These are phyloP conservation scores for Zygaena filipendulae DNA, from an alignment of 2,888 invertebrate genomes.

Conservation along the genomic window DNA sequence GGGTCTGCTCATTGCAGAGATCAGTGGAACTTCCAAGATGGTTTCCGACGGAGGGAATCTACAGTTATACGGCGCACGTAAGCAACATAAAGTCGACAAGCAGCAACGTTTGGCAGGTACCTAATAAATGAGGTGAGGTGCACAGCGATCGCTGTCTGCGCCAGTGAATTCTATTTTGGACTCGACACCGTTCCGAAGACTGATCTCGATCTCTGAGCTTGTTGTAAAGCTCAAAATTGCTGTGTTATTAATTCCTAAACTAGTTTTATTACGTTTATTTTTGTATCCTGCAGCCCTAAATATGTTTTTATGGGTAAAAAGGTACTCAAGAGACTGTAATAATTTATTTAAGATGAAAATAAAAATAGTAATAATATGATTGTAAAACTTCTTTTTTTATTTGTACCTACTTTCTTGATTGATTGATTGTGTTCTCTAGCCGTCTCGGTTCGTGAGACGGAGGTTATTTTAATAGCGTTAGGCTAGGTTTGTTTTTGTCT, in stretches of 20 bases:
- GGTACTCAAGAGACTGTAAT: slow-evolving; percentile 52
- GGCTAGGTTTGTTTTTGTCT: slow-evolving; percentile 17
- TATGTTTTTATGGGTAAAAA: slow-evolving; percentile 11
- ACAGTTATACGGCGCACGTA: no score
- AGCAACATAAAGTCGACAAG: no score
- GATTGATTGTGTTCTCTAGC: slow-evolving; percentile 14
- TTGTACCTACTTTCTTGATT: slow-evolving; percentile 4
- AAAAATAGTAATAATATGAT: slow-evolving; percentile 25
- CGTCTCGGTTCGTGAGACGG: no score
- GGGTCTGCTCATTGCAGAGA: slow-evolving; percentile 47
- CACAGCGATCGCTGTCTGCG: slow-evolving; percentile 1
- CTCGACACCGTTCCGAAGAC: slow-evolving; percentile 48
- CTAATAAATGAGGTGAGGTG: no score
- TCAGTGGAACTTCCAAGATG: slow-evolving; percentile 56
- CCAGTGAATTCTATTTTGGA: slow-evolving; percentile 31
- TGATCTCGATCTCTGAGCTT: slow-evolving; percentile 60
- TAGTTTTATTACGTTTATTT: slow-evolving; percentile 46
- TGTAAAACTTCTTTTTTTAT: no score
- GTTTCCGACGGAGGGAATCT: slow-evolving; percentile 46
- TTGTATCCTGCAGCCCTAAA: slow-evolving; percentile 30
- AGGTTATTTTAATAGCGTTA: no score
- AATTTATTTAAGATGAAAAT: slow-evolving; percentile 47
- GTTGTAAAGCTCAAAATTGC: slow-evolving; percentile 56
- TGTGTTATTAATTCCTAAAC: slow-evolving; percentile 62
- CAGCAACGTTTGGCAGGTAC: no score